A percentile compares a stretch with the other conserved stretches of the same genome.
These are phyloP conservation scores for Clostera curtula DNA, from an alignment of 2,888 invertebrate species.

Conservation along the genomic window DNA sequence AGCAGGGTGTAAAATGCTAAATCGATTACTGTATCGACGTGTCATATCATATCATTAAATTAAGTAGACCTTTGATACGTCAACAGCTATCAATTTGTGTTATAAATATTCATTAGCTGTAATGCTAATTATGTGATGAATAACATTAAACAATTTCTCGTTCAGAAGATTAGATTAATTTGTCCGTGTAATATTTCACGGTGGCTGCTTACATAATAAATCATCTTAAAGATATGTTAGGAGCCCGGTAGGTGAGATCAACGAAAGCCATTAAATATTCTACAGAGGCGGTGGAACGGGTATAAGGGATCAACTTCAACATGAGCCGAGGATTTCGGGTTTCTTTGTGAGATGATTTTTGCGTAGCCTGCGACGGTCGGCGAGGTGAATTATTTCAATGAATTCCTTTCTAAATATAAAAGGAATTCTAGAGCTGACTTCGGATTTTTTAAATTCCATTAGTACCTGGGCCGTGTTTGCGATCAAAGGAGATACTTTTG, in stretches of 20 bases:
- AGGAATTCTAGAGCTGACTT: constrained; percentile 12
- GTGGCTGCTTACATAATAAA: too few relatives aligned
- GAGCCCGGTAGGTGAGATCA: background rate
- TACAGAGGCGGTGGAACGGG: constrained; percentile 16
- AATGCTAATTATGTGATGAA: too few relatives aligned
- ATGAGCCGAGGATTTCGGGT: constrained; percentile 27
- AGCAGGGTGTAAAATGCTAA: too few relatives aligned
- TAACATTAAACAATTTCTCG: too few relatives aligned
- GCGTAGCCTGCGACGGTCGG: constrained; percentile 18
- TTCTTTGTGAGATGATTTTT: constrained; percentile 23
- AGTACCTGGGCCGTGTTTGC: too few relatives aligned
- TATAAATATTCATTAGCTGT: background rate
- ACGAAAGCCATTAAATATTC: constrained; percentile 18
- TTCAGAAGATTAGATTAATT: background rate
- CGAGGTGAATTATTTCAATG: constrained; percentile 18
- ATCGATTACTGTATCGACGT: too few relatives aligned
- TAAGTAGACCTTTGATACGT: too few relatives aligned
- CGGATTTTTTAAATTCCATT: too few relatives aligned
- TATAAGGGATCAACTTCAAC: constrained; percentile 27
- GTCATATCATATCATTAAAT: too few relatives aligned
- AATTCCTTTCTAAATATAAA: constrained; percentile 15
- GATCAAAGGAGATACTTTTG: too few relatives aligned
- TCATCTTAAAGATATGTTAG: background rate
- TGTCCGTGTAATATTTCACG: too few relatives aligned
- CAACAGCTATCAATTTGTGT: too few relatives aligned